Percentiles rank a stretch among this genome's conserved stretches.
phyloP scores from a whole-genome alignment of 2,888 invertebrate species.

The Athetis lepigone region DNA sequence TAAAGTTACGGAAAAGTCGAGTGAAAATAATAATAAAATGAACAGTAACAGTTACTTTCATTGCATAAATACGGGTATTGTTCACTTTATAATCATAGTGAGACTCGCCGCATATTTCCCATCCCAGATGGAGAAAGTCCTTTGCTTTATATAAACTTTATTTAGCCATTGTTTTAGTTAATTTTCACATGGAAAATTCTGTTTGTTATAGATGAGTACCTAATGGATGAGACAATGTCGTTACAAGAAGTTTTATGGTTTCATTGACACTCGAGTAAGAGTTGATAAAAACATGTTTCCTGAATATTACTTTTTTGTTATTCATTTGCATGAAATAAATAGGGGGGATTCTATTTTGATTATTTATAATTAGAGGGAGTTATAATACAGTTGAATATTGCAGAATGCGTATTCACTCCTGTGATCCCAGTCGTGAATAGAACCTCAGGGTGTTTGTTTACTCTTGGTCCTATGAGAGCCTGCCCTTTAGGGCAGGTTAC shows the following conservation, averaged over 20 bases:
- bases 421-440: too few relatives aligned
- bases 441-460: too few relatives aligned
- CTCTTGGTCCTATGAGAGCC: too few relatives aligned
- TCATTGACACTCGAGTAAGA: conserved; percentile 23
- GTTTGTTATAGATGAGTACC: conserved; percentile 51
- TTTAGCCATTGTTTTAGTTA: conserved; percentile 63
- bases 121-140: conserved; percentile 71
- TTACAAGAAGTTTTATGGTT: conserved; percentile 41
- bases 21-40: conserved; percentile 64
- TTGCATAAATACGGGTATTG: conserved; percentile 84
- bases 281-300: background rate
- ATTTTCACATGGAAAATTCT: conserved; percentile 67
- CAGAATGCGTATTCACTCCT: too few relatives aligned
- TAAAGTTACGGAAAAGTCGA: conserved; percentile 59
- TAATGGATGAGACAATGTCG: conserved; percentile 38
- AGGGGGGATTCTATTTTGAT: too few relatives aligned
- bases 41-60: conserved; percentile 80
- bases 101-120: conserved; percentile 62
- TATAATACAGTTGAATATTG: too few relatives aligned
- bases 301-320: background rate
- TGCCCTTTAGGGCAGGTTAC: too few relatives aligned
- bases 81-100: conserved; percentile 65
- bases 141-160: conserved; percentile 63
- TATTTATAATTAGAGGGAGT: too few relatives aligned
- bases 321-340: background rate